phyloP scores from a whole-genome alignment of 2,888 invertebrate genomes.

The Amphipyra tragopoginis region DNA sequence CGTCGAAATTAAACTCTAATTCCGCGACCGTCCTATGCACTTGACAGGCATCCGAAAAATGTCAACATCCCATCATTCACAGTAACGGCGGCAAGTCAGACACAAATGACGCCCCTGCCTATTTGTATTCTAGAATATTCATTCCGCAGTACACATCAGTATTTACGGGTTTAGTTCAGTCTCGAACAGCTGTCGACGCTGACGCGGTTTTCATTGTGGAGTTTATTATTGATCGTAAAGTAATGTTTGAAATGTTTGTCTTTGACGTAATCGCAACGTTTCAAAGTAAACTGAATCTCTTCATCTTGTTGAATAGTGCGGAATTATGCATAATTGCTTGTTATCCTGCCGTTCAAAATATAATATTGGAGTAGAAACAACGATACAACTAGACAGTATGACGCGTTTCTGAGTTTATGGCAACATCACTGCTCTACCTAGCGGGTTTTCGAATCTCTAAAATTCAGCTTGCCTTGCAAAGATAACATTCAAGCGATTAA shows the following conservation, averaged over 20 bases:
- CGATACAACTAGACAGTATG: not conserved
- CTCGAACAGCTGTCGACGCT: conserved; percentile 71
- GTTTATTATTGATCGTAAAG: conserved; percentile 82
- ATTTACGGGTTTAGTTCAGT: conserved; percentile 68
- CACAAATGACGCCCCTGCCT: conserved; percentile 64
- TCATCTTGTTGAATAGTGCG: conserved; percentile 24
- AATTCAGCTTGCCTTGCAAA: too few relatives aligned
- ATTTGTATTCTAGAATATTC: conserved; percentile 66
- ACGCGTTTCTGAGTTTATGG: not conserved
- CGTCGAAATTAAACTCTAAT: conserved; percentile 33
- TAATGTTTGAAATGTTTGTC: conserved; percentile 70
- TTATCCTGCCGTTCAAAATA: conserved; percentile 4
- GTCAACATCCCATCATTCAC: conserved; percentile 63
- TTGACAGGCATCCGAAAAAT: conserved; percentile 58
- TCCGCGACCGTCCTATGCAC: conserved; percentile 41
- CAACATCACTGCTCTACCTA: not conserved
- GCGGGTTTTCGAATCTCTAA: too few relatives aligned
- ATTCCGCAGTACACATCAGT: conserved; percentile 61
- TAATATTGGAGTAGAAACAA: conserved; percentile 9
- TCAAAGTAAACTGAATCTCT: conserved; percentile 45
- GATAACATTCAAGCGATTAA: not conserved
- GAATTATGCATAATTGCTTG: conserved; percentile 10
- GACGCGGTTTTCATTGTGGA: conserved; percentile 75
- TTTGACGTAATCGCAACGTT: conserved; percentile 58
- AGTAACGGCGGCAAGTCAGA: conserved; percentile 60